Evolutionary conservation across 2,797 vertebrate genomes (phyloP), one percentile per base, ranked within the genome.

Genomic region (Sandelia bainsii): DNA sequence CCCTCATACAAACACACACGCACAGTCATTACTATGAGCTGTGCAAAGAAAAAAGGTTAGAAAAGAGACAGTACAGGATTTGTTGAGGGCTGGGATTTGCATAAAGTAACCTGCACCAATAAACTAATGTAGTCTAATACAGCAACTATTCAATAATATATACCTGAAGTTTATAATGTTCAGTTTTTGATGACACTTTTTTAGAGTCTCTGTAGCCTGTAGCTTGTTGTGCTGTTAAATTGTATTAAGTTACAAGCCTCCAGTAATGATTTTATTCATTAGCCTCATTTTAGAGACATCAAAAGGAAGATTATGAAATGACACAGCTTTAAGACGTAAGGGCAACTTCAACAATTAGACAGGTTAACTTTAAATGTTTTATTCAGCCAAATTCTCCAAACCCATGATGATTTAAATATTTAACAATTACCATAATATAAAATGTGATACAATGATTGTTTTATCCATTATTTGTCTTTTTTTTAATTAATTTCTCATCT

Each of bases 11-110:
- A 45, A 25, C 29, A 45, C 56, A 59, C 37, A 80, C 2, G 14
- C 45, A 67, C 23, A 67, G 51, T 72, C 65, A 77, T 69, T 77
- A 82, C 63, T 63, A 37, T 61, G 62, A 70, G 42, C 64, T 4
- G 22, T 51, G 61, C 52, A 66, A 62, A 73, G 22, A 67, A 53
- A 56, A 75, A 69, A 49, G 53, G 57, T 51, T 74, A 44, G 44
- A 61, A 67, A 73, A 71, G 46, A 75, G 11, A 79, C 27, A 52
- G 22, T 68, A n/a, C 49, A 16, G 62, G 72, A 42, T 51, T 72
- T 25, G 32, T 8, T 25, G 57, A 37, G 52, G 58, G 23, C 27
- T 62, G 7, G 16, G 45, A 54, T 69, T 76, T 11, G 12, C 0
- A 53, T 53, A 22, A 60, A 48, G 42, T 62, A 62, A 71, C 23